Conservation (phyloP, 2,888 invertebrate genomes). For the Vannuccia rotundouncinata region DNA sequence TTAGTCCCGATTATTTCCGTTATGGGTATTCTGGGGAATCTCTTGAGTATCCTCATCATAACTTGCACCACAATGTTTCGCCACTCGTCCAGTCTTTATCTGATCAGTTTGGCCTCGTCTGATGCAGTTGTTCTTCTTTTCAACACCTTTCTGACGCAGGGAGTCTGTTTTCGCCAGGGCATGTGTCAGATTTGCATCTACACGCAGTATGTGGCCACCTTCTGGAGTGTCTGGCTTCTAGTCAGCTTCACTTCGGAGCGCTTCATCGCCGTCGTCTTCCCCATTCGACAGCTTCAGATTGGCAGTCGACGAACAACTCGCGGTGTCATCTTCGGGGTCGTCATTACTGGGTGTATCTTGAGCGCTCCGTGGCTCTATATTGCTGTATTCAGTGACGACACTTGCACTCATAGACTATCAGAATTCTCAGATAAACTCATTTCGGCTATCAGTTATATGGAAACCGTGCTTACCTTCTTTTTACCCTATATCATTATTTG, state of each 20-base stretch:
- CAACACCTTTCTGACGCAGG: neutral
- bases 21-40: neutral
- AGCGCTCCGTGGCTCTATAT: neutral
- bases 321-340: neutral
- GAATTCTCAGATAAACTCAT: neutral
- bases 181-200: constrained; percentile 18
- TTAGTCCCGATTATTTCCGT: neutral
- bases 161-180: neutral
- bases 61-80: neutral
- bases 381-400: neutral
- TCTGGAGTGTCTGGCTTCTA: constrained; percentile 10
- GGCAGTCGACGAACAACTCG: constrained; percentile 5
- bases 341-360: neutral
- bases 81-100: neutral
- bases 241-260: constrained; percentile 1
- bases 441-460: neutral
- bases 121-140: neutral
- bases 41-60: neutral
- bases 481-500: neutral
- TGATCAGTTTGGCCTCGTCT: neutral
- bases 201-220: neutral
- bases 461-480: neutral
- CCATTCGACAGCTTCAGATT: neutral
- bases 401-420: neutral
- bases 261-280: constrained; percentile 3